Conservation (phyloP, 2,797 vertebrate species). For the Sus cebifrons region DNA sequence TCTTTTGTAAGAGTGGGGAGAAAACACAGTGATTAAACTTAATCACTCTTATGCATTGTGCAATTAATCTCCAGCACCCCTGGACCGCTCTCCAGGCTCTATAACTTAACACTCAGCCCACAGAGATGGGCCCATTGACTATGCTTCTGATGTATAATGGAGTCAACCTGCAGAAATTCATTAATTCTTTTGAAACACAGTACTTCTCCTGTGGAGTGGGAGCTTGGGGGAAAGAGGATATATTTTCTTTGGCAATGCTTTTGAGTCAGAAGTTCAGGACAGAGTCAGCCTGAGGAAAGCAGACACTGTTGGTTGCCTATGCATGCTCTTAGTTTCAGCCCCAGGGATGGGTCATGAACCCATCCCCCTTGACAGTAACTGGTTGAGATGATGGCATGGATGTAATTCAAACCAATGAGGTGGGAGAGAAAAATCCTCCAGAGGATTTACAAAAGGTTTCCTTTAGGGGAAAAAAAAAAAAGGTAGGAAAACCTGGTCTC, state of each 20-base stretch:
- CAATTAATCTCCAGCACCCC: conserved; percentile 72
- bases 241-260: conserved; percentile 68
- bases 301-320: not conserved
- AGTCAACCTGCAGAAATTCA: not conserved
- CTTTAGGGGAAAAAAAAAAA: not conserved
- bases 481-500: not conserved
- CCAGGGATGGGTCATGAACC: conserved; percentile 38
- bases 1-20: conserved; percentile 57
- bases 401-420: conserved; percentile 64
- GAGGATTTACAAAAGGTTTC: not conserved
- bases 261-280: conserved; percentile 57
- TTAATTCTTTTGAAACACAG: conserved; percentile 74
- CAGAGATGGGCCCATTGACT: conserved; percentile 31
- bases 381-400: not conserved
- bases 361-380: not conserved
- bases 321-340: not conserved
- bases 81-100: conserved; percentile 46
- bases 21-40: conserved; percentile 76
- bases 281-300: not conserved
- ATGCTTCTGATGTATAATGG: not conserved
- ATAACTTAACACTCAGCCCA: conserved; percentile 50
- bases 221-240: not conserved
- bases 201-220: not conserved
- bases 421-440: not conserved
- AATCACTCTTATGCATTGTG: conserved; percentile 69